Evolutionary conservation across 2,797 vertebrate genomes (phyloP).

Genomic region (Botia almorhae): DNA sequence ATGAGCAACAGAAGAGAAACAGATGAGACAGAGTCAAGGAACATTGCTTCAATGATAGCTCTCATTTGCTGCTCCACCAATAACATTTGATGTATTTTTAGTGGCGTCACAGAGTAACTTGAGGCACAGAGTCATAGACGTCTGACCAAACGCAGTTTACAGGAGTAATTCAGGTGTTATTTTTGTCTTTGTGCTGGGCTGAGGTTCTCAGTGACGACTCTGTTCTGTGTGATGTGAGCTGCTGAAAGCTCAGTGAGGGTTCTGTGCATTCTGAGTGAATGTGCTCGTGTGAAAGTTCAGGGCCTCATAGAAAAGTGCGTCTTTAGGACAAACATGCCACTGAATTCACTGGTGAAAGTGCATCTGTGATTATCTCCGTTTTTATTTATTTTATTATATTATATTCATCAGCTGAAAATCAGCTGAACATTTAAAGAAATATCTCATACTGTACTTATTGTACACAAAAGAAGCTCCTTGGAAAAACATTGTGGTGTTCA

Average conservation of each 20-base stretch:
- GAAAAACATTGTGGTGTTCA: no score
- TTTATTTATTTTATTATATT: not conserved
- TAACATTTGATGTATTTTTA: not conserved
- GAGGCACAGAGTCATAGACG: constrained; percentile 32
- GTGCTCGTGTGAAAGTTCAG: not conserved
- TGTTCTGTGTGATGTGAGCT: constrained; percentile 20
- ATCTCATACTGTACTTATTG: no score
- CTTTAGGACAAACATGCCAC: not conserved
- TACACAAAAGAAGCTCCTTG: no score
- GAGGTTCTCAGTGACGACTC: constrained; percentile 7
- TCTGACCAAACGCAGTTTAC: not conserved
- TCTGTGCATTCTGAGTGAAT: not conserved
- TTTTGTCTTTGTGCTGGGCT: not conserved
- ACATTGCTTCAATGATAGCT: constrained; percentile 17
- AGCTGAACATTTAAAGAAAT: no score
- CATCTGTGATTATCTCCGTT: not conserved
- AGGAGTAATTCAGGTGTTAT: no score
- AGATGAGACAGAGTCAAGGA: constrained; percentile 43
- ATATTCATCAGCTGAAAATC: no score
- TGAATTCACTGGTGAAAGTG: not conserved
- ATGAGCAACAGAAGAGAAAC: constrained; percentile 39
- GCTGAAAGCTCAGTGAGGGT: not conserved
- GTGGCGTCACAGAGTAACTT: no score
- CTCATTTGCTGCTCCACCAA: not conserved
- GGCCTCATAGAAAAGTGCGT: not conserved